Conservation (phyloP, 2,888 invertebrate genomes). For the Elgonia sp. region DNA sequence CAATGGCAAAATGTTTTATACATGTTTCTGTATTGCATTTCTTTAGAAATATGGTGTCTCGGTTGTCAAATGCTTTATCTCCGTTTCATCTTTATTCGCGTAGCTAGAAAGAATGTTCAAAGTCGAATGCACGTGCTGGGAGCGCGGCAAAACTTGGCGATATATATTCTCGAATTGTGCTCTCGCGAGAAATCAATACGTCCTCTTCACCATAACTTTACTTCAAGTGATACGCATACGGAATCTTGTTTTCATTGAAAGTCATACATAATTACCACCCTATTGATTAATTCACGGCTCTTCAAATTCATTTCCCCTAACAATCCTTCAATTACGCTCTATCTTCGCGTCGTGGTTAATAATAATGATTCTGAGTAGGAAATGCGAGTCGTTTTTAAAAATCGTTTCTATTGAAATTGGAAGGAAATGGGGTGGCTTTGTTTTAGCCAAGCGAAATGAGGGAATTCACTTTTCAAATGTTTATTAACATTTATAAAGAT, state of each 20-base stretch:
- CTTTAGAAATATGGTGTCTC: conserved; percentile 61
- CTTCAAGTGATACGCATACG: conserved; percentile 51
- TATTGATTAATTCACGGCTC: conserved; percentile 55
- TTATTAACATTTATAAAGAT: too few relatives aligned
- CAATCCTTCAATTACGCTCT: conserved; percentile 46
- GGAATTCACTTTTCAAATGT: too few relatives aligned
- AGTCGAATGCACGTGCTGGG: conserved; percentile 72
- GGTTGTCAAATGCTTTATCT: conserved; percentile 71
- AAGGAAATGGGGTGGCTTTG: too few relatives aligned
- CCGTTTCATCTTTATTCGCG: conserved; percentile 72
- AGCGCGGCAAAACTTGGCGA: conserved; percentile 65
- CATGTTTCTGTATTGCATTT: conserved; percentile 44
- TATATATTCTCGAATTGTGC: conserved; percentile 69
- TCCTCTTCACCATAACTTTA: conserved; percentile 63
- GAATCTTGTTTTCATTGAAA: conserved; percentile 59
- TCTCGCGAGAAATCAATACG: conserved; percentile 71
- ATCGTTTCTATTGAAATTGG: too few relatives aligned
- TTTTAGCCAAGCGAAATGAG: too few relatives aligned
- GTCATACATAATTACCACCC: conserved; percentile 45
- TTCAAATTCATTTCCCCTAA: conserved; percentile 42
- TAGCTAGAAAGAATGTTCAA: conserved; percentile 67
- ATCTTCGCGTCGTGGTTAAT: neutral
- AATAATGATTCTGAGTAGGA: neutral
- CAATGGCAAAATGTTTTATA: conserved; percentile 51
- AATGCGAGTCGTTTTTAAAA: neutral